These are phyloP conservation scores for Andrena cerasifolii DNA, from an alignment of 1,140 invertebrate genomes.

Conservation along the genomic window DNA sequence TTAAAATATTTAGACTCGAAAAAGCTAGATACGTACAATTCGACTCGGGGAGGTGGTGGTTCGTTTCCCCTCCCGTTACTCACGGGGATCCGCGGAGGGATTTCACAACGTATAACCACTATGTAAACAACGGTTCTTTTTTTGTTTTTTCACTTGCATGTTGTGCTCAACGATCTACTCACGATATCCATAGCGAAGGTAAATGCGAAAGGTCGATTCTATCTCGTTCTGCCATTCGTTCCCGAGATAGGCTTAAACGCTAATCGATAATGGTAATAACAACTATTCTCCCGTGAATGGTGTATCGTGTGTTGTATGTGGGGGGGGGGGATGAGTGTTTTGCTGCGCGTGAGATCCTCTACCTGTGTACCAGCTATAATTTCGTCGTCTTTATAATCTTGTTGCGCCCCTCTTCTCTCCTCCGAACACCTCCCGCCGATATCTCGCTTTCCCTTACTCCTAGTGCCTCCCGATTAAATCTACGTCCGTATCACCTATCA, in stretches of 20 bases:
- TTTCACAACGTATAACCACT: conserved; percentile 54
- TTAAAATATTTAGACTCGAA: conserved; percentile 77
- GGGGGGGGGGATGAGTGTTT: conserved; percentile 13
- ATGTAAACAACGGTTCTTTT: conserved; percentile 43
- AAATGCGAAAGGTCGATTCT: conserved; percentile 58
- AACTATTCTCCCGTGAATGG: conserved; percentile 50
- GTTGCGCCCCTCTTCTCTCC: not conserved
- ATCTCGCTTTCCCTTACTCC: not conserved
- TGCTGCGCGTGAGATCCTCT: conserved; percentile 42
- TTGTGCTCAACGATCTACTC: conserved; percentile 59
- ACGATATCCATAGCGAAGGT: conserved; percentile 66
- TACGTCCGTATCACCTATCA: conserved; percentile 19
- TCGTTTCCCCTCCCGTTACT: not conserved
- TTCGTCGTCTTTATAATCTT: conserved; percentile 45
- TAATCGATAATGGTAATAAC: conserved; percentile 77
- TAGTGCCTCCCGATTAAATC: conserved; percentile 37
- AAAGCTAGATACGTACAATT: conserved; percentile 69
- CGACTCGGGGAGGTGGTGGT: conserved; percentile 28
- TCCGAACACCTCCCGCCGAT: conserved; percentile 5
- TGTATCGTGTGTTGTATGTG: conserved; percentile 19
- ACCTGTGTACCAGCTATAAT: conserved; percentile 46
- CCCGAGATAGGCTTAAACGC: conserved; percentile 69
- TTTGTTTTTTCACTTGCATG: not conserved
- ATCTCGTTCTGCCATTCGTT: not conserved
- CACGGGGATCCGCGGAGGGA: conserved; percentile 52